phyloP scores from a whole-genome alignment of 2,113 vertebrate genomes.

The Tachysurus fulvidraco region DNA sequence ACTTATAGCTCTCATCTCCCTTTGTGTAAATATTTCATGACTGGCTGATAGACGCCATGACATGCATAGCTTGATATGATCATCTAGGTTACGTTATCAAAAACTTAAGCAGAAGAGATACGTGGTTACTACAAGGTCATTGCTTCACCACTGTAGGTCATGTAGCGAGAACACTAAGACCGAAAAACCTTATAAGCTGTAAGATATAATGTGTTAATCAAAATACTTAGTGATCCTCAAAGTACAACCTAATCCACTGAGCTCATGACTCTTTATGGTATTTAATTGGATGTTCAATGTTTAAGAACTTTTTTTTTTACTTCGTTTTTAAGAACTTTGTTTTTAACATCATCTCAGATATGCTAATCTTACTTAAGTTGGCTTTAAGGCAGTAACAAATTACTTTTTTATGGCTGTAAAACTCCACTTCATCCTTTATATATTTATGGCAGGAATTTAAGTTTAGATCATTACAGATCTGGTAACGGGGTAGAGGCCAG shows the following conservation, averaged over 20 bases:
- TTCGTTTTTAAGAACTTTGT: too few species aligned
- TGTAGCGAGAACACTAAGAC: neutral
- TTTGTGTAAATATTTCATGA: slow-evolving; percentile 36
- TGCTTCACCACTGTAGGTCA: neutral
- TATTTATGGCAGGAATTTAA: neutral
- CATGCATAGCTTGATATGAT: neutral
- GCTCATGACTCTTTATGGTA: neutral
- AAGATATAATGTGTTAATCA: neutral
- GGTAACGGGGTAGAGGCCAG: slow-evolving; percentile 17
- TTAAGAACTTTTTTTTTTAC: neutral
- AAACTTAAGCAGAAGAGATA: slow-evolving; percentile 17
- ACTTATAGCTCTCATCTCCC: slow-evolving; percentile 18
- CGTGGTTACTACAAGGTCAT: neutral
- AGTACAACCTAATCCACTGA: neutral
- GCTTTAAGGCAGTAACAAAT: neutral
- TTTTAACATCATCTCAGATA: neutral
- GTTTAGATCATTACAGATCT: neutral
- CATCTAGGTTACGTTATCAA: slow-evolving; percentile 2
- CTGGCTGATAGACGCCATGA: slow-evolving; percentile 29
- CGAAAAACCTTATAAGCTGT: too few species aligned
- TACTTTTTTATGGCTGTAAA: neutral
- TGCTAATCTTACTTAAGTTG: neutral
- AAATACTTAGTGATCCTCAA: neutral
- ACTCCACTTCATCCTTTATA: neutral
- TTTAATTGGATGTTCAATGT: neutral